Conservation (phyloP, 1,140 invertebrate species). For the Atopsyche davidsoni region DNA sequence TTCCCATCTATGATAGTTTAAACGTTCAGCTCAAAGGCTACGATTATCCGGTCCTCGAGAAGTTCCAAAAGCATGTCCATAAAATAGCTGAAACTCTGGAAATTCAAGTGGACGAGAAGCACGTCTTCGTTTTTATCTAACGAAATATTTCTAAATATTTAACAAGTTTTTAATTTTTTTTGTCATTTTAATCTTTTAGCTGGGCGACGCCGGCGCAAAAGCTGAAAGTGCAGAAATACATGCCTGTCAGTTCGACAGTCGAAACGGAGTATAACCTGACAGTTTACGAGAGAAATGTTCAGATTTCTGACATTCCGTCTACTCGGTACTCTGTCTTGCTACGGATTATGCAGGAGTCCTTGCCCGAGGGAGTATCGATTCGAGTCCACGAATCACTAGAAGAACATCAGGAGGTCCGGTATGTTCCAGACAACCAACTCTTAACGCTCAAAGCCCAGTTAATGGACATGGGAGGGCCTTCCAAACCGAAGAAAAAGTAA, state of each 20-base stretch:
- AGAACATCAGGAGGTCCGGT: conserved; percentile 58
- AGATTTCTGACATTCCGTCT: conserved; percentile 46
- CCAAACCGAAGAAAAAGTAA: conserved; percentile 47
- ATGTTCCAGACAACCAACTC: conserved; percentile 73
- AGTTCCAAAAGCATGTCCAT: conserved; percentile 70
- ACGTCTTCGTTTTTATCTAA: background rate
- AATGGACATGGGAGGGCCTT: conserved; percentile 52
- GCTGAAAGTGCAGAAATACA: conserved; percentile 61
- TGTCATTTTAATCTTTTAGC: conserved; percentile 42
- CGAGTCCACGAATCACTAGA: conserved; percentile 54
- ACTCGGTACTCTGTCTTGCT: conserved; percentile 49
- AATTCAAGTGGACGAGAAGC: conserved; percentile 67
- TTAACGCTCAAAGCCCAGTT: conserved; percentile 64
- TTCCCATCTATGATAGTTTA: conserved; percentile 65
- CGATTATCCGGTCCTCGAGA: conserved; percentile 74
- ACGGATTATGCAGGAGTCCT: conserved; percentile 60
- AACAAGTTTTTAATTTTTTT: background rate
- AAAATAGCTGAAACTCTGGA: conserved; percentile 65
- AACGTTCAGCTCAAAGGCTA: conserved; percentile 78
- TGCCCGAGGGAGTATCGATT: conserved; percentile 70
- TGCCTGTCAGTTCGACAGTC: conserved; percentile 58
- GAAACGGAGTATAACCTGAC: conserved; percentile 66
- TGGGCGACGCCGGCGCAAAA: conserved; percentile 68
- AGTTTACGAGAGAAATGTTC: conserved; percentile 71
- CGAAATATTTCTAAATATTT: background rate